phyloP scores from a whole-genome alignment of 1,140 invertebrate genomes.

The Myzus persicae region DNA sequence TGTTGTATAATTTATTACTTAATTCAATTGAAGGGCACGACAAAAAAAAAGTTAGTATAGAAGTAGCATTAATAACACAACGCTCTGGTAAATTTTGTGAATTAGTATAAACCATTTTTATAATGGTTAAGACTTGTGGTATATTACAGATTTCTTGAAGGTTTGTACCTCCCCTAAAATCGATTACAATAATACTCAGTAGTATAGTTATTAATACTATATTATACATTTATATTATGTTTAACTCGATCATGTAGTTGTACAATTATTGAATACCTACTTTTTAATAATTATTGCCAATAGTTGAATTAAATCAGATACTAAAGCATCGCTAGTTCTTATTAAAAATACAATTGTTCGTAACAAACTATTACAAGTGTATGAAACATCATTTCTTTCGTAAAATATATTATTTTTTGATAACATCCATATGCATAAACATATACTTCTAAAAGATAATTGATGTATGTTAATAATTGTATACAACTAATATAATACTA shows the following conservation, averaged over 20 bases:
- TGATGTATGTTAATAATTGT: not conserved
- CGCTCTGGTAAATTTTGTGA: not conserved
- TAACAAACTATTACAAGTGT: slow-evolving; percentile 46
- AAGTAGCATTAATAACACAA: slow-evolving; percentile 22
- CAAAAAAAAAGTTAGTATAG: slow-evolving; percentile 18
- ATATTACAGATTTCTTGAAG: slow-evolving; percentile 29
- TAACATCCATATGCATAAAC: slow-evolving; percentile 52
- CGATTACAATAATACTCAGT: not conserved
- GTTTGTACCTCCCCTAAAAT: slow-evolving; percentile 32
- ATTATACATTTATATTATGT: not conserved
- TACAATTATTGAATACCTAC: not conserved
- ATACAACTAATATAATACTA: not conserved
- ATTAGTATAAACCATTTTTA: slow-evolving; percentile 44
- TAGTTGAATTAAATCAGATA: slow-evolving; percentile 49
- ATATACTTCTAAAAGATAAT: slow-evolving; percentile 42
- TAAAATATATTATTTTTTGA: slow-evolving; percentile 49
- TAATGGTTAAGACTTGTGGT: slow-evolving; percentile 34
- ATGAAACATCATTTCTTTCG: slow-evolving; percentile 45
- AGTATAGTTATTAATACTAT: not conserved
- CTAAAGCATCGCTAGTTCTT: slow-evolving; percentile 7
- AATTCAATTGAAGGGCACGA: slow-evolving; percentile 46
- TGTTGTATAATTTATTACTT: slow-evolving; percentile 34
- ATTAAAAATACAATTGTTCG: slow-evolving; percentile 52
- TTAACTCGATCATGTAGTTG: not conserved
- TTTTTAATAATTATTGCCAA: slow-evolving; percentile 54